Evolutionary conservation across 1,140 invertebrate genomes (phyloP).

Genomic region (Brachionus asplanchnoidis): DNA sequence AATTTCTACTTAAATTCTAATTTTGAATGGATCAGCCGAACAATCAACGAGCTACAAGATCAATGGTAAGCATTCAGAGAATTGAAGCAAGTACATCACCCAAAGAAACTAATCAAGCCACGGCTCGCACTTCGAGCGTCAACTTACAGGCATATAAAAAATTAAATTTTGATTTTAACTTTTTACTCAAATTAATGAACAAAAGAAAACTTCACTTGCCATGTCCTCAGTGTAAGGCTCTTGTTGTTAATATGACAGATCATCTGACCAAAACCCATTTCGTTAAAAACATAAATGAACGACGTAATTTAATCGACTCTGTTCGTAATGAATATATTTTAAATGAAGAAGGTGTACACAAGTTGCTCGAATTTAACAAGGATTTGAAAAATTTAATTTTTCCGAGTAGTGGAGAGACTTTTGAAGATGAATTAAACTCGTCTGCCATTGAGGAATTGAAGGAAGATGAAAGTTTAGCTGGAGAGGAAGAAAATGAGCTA

Average conservation of each 20-base stretch:
- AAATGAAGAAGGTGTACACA: neutral
- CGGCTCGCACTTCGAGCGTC: neutral
- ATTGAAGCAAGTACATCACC: neutral
- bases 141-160: neutral
- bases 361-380: constrained; percentile 10
- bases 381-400: neutral
- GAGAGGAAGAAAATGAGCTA: neutral
- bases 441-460: neutral
- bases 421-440: neutral
- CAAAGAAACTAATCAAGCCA: neutral
- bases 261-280: constrained; percentile 35
- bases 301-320: constrained; percentile 12
- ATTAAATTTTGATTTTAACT: neutral
- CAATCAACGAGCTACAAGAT: neutral
- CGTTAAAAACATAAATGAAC: constrained; percentile 23
- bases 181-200: constrained; percentile 34
- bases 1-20: neutral
- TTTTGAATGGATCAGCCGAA: neutral
- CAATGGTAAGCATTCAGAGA: neutral
- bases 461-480: neutral
- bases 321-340: constrained; percentile 31
- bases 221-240: constrained; percentile 9
- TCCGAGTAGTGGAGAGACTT: neutral
- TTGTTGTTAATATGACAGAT: constrained; percentile 23
- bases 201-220: constrained; percentile 24